These are phyloP conservation scores for Notechis scutatus DNA, from an alignment of 2,113 vertebrate genomes.

Conservation along the genomic window DNA sequence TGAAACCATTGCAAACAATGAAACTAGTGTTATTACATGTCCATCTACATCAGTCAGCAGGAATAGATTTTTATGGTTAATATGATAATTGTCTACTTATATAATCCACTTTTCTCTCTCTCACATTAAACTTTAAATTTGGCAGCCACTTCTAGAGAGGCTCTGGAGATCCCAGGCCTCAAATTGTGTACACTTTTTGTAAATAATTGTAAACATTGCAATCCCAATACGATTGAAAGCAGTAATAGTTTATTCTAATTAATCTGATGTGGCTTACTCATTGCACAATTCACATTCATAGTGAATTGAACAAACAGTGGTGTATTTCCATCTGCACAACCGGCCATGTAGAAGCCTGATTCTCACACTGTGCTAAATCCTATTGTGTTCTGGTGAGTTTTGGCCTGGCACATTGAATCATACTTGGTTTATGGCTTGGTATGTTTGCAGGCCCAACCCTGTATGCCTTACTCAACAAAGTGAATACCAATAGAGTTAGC, in stretches of 20 bases:
- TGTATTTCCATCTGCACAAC: neutral
- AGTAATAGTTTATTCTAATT: neutral
- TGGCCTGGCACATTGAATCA: neutral
- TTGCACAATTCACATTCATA: neutral
- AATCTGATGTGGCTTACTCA: neutral
- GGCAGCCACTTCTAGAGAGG: neutral
- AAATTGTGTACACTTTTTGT: neutral
- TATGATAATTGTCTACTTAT: neutral
- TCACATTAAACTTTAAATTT: neutral
- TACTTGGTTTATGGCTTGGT: neutral
- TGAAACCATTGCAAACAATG: neutral
- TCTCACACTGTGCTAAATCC: neutral
- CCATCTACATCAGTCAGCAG: neutral
- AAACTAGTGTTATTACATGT: neutral
- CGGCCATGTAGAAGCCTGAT: neutral
- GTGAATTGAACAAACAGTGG: neutral
- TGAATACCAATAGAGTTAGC: neutral
- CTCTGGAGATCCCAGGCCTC: neutral
- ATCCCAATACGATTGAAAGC: neutral
- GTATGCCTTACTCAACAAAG: neutral
- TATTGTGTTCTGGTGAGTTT: neutral
- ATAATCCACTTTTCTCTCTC: neutral
- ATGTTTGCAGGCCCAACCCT: neutral
- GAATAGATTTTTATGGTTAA: neutral
- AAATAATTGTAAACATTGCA: rapidly evolving